Base-by-base conservation (phyloP, 2,888 invertebrate species). In the Ornithoptera priamus region DNA sequence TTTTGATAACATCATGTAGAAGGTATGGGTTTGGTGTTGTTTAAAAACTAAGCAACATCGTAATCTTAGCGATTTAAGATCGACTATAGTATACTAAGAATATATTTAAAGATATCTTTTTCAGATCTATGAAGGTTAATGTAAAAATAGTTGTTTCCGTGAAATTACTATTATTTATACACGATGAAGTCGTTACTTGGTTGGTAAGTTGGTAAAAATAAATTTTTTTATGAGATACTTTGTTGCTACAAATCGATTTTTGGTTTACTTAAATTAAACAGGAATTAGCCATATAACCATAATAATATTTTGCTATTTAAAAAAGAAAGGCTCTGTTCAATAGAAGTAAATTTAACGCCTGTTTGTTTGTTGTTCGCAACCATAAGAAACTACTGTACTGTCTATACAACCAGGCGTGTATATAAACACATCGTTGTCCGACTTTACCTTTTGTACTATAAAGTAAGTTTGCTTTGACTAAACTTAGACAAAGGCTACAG, bases 401-500 rank as follows among this genome's bases (percentile, higher is more conserved):
- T n/a, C 10, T 61, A 60, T 46, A n/a, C 15, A 46, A 59, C 46
- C 20, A 66, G 58, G 62, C 58, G 66, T 53, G 22, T 66, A 65
- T 30, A 30, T 61, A 58, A 58, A 62, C 62, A 69, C 57, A 56
- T 53, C 50, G 62, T 69, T 69, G 69, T 65, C 65, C 36, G 57
- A 69, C 61, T 69, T 22, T 65, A 57, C 62, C 69, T 56, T 65
- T 65, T 58, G 65, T 66, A 36, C 58, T 46, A 12, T 66, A 36
- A 63, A 66, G 66, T 62, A 70, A 70, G 58, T 70, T 70, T 59
- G 62, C 69, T 66, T 70, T 70, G 69, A 66, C 58, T 24, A 63
- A 70, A 70, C 69, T 70, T 66, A 10, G 57, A 70, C 62, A 70
- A 70, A 66, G 66, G 62, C 58, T 22, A n/a, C 24, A 10, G 42